Evolutionary conservation across 2,113 vertebrate species (phyloP).

Genomic region (Rhinolophus sinicus): DNA sequence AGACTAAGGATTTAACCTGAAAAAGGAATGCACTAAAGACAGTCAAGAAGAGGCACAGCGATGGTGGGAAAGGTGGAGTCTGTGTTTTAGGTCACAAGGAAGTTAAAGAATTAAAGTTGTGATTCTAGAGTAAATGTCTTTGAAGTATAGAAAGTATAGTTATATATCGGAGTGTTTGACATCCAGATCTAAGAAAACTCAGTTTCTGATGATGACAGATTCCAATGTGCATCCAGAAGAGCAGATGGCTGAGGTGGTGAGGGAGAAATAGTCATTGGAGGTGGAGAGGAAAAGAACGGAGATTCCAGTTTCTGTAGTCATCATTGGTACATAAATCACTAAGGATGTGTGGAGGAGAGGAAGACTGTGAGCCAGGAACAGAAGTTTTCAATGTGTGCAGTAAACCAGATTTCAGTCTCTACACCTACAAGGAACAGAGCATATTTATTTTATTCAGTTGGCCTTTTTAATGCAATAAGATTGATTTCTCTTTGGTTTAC

Average conservation of each 20-base stretch:
- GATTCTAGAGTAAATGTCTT: neutral
- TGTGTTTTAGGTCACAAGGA: neutral
- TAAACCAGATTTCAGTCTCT: neutral
- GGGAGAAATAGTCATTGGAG: neutral
- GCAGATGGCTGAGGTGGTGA: neutral
- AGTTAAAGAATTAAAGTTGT: neutral
- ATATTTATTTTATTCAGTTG: constrained; percentile 31
- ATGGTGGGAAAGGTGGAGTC: neutral
- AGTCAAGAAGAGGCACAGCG: neutral
- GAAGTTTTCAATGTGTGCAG: neutral
- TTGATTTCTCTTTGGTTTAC: constrained; percentile 38
- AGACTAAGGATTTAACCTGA: neutral
- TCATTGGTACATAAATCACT: neutral
- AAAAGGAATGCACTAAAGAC: neutral
- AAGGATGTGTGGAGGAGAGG: neutral
- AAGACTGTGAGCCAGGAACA: neutral
- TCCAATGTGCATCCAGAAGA: neutral
- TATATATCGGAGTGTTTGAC: neutral
- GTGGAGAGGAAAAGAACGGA: neutral
- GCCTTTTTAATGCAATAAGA: constrained; percentile 27
- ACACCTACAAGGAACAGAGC: neutral
- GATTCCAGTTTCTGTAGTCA: neutral
- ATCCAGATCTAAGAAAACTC: neutral
- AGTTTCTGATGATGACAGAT: neutral
- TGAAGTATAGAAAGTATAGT: neutral